Conservation (phyloP, 2,797 vertebrate genomes). For the Poecilia picta region DNA sequence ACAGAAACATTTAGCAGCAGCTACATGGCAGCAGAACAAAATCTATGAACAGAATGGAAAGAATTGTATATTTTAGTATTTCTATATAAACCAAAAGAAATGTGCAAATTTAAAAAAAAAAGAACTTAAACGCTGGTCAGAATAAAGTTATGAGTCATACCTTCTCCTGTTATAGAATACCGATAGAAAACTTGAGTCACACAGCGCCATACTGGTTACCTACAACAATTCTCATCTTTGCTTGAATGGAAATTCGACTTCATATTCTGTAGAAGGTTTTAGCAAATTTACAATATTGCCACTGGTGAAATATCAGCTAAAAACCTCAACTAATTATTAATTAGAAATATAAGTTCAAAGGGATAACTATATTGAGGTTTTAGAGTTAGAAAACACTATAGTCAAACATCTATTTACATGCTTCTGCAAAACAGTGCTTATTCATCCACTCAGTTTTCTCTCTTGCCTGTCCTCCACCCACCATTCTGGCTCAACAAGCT, state of each 20-base stretch:
- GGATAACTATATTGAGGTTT: background rate
- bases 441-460: constrained; percentile 7
- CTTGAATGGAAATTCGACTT: background rate
- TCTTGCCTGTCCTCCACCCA: background rate
- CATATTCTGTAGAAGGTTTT: background rate
- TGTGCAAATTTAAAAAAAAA: no score
- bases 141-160: background rate
- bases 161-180: background rate
- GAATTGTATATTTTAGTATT: background rate
- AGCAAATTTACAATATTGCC: background rate
- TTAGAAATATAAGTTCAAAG: background rate
- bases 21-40: constrained; percentile 1
- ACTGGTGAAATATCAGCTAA: background rate
- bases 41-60: background rate
- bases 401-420: background rate
- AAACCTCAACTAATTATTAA: background rate
- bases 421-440: background rate
- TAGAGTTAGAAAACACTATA: background rate
- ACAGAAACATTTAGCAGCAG: background rate
- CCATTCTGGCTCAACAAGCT: background rate
- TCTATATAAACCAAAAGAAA: background rate
- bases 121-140: background rate
- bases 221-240: background rate
- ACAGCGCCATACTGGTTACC: background rate
- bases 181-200: background rate